Evolutionary conservation across 2,113 vertebrate genomes (phyloP).

Genomic region (Oncorhynchus keta): DNA sequence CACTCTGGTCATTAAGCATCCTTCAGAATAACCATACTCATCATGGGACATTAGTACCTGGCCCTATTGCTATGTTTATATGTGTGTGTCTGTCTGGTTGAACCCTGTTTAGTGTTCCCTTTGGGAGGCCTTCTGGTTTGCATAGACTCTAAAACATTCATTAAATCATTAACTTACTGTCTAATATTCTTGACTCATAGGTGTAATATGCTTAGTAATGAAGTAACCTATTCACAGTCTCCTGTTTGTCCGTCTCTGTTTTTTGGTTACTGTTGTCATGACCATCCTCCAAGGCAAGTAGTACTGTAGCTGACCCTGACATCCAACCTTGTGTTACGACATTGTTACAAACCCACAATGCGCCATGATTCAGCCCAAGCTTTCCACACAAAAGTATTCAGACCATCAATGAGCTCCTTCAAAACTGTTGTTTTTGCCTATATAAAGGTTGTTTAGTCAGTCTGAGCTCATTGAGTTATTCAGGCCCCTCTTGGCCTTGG

Average conservation of each 20-base stretch:
- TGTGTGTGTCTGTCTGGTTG: neutral
- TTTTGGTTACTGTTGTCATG: slow-evolving; percentile 28
- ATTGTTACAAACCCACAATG: neutral
- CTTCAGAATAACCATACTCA: slow-evolving; percentile 18
- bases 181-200: slow-evolving; percentile 55
- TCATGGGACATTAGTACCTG: slow-evolving; percentile 4
- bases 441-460: neutral
- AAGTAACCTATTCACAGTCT: slow-evolving; percentile 11
- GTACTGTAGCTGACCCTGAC: neutral
- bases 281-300: neutral
- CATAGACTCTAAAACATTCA: no score
- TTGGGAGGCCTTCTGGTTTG: no score
- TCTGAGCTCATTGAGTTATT: slow-evolving; percentile 47
- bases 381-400: neutral
- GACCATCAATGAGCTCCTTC: neutral
- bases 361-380: neutral
- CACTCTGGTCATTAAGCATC: slow-evolving; percentile 25
- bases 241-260: slow-evolving; percentile 30
- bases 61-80: neutral
- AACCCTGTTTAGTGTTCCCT: no score
- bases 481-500: slow-evolving; percentile 46
- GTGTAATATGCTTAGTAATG: slow-evolving; percentile 20
- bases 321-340: neutral
- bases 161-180: slow-evolving; percentile 63
- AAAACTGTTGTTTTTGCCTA: neutral